Evolutionary conservation across 2,797 vertebrate genomes (phyloP).

Genomic region (Xyrichtys novacula): DNA sequence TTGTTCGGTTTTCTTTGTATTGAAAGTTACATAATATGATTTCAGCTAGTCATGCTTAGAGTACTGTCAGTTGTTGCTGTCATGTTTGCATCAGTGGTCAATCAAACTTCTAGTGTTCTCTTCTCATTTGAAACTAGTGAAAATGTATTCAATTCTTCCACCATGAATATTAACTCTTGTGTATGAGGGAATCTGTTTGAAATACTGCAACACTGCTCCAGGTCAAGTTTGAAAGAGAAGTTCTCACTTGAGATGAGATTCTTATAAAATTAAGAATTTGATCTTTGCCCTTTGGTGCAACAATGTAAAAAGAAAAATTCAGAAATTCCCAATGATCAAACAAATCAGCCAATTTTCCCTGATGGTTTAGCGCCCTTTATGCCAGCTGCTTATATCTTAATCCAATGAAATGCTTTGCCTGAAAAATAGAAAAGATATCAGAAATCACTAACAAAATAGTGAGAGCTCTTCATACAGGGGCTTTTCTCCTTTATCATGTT

Average conservation of each 20-base stretch:
- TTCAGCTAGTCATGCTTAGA: no score
- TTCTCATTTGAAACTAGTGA: no score
- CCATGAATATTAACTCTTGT: no score
- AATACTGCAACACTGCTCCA: not conserved
- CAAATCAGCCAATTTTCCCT: not conserved
- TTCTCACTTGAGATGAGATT: constrained; percentile 2
- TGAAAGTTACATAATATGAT: no score
- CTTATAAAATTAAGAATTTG: not conserved
- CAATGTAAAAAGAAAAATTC: not conserved
- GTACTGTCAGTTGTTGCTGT: no score
- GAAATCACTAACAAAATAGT: not conserved
- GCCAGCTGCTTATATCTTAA: no score
- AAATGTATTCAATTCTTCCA: no score
- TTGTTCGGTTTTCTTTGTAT: no score
- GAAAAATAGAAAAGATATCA: not conserved
- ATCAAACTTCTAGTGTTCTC: no score
- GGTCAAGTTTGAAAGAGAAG: not conserved
- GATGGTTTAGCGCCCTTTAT: no score
- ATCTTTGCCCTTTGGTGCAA: constrained; percentile 3
- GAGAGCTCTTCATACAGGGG: no score
- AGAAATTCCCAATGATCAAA: constrained; percentile 8
- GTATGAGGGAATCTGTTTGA: constrained; percentile 24
- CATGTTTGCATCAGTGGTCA: no score
- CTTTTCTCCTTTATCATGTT: not conserved
- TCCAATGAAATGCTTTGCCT: not conserved